Evolutionary conservation across 2,888 invertebrate genomes (phyloP), one percentile per base, ranked within the genome.

Genomic region (Spisula subtruncata): DNA sequence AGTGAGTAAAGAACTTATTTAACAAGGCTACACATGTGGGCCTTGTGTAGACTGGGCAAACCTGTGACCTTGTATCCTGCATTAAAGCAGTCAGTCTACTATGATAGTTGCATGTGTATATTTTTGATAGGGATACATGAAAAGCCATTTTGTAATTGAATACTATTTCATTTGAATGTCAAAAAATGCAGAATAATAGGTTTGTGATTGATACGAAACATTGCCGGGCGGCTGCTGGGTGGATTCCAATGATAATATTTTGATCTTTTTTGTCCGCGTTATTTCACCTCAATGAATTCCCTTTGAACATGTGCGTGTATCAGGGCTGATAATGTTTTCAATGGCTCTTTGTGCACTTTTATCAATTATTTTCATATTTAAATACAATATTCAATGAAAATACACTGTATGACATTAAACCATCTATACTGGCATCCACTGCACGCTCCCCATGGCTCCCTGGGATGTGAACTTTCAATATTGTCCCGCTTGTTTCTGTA

Each of bases 321-420:
- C 29, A 20, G 8, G 35, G 83, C 32, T 18, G 32, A 75, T 71
- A 35, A 75, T 48, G 25, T 71, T 51, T 51, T 75, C 48, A 25
- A 56, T 84, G 10, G 32, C 32, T 75, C 75, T 75, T 66, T 71
- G 48, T 84, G 75, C 32, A 66, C 41, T 71, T 48, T 20, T 16
- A 51, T 84, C 66, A 56, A 85, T 85, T 85, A 85, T 80, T 85
- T 85, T 85, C n/a, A 85, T 85, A 85, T 85, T 85, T 85, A 56
- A 54, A 80, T 54, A 56, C 48, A 54, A 80, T 80, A 56, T 85
- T 85, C 35, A 80, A 85, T 85, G 32, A 41, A 85, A 56, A 48
- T 85, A 80, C 85, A 85, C 85, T 54, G 54, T 54, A 56, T 85
- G 85, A 85, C 85, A 80, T 29, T 56, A n/a, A 32, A 25, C 56